A percentile compares a stretch with the other conserved stretches of the same genome.
Evolutionary conservation across 2,888 invertebrate species (phyloP).

Genomic region (Drosophila paramelanica): DNA sequence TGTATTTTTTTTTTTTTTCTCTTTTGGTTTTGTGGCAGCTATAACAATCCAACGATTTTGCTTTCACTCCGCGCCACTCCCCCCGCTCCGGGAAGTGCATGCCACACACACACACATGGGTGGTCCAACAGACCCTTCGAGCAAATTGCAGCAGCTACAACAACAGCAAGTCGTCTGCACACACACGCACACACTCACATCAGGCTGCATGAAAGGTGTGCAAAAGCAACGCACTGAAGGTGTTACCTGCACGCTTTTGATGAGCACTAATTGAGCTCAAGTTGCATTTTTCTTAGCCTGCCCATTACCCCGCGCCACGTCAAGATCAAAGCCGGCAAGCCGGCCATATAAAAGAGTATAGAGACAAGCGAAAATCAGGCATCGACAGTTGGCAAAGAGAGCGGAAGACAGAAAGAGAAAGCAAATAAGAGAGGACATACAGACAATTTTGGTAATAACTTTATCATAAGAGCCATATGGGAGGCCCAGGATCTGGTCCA

Average conservation of each 20-base stretch:
- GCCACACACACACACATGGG: constrained; percentile 47
- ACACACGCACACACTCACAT: constrained; percentile 17
- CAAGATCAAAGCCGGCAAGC: constrained; percentile 74
- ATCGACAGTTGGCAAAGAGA: constrained; percentile 71
- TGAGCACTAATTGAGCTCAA: constrained; percentile 80
- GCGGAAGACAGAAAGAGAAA: constrained; percentile 26
- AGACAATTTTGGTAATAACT: constrained; percentile 84
- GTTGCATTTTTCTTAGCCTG: constrained; percentile 74
- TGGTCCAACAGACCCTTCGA: constrained; percentile 61
- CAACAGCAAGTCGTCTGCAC: constrained; percentile 51
- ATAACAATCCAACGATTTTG: constrained; percentile 25
- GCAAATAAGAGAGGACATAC: constrained; percentile 3
- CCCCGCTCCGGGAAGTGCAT: constrained; percentile 20
- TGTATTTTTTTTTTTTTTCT: constrained; percentile 4
- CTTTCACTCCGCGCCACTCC: constrained; percentile 39
- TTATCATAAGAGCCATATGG: constrained; percentile 84
- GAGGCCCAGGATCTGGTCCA: constrained; percentile 82
- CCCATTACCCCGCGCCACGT: constrained; percentile 63
- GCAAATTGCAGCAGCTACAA: constrained; percentile 64
- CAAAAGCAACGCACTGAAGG: constrained; percentile 79
- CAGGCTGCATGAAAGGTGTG: constrained; percentile 56
- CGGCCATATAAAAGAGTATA: constrained; percentile 60
- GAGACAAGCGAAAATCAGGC: constrained; percentile 78
- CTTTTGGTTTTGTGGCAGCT: not conserved
- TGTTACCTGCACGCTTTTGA: constrained; percentile 80